Evolutionary conservation across 2,888 invertebrate genomes (phyloP), one percentile per base, ranked within the genome.

Genomic region (Pocota personata): DNA sequence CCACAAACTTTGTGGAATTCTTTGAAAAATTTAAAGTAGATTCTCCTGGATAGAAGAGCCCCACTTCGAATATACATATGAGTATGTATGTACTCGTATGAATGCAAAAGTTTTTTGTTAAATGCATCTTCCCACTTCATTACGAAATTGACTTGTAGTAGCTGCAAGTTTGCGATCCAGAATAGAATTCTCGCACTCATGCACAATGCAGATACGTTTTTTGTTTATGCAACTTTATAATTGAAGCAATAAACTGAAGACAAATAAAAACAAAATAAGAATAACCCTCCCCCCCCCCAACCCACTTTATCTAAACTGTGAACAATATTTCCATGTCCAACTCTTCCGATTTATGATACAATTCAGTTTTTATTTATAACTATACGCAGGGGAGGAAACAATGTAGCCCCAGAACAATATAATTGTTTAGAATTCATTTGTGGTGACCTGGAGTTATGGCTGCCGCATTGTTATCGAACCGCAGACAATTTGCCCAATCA

Each of bases 401-500:
- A 64, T 67, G 19, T 48, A 32, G 37, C 58, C 12, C 43, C 27
- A 14, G 43, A 46, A 76, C 48, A 82, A 82, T 71, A 86, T 58
- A 79, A 80, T 80, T 84, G 75, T 60, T 52, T 75, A 76, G 82
- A 77, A 77, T 66, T 72, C 52, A 86, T 86, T 80, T 86, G 82
- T 62, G 82, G 82, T 57, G 66, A 72, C 60, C 66, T 60, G 48
- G 43, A 86, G 64, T 71, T 72, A 57, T 77, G 72, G 67, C 12
- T 77, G 80, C 82, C 72, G 82, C 86, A 86, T 86, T 86, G 76
- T 82, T 82, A 76, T 82, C 76, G 76, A 69, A 67, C 71, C 72
- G 40, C 82, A 77, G 60, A 72, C 77, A 77, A 82, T 67, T 77
- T 67, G 66, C 58, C 66, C 71, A 35, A 82, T 48, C 55, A 82